Evolutionary conservation across 2,797 vertebrate species (phyloP).

Genomic region (Etheostoma perlongum): DNA sequence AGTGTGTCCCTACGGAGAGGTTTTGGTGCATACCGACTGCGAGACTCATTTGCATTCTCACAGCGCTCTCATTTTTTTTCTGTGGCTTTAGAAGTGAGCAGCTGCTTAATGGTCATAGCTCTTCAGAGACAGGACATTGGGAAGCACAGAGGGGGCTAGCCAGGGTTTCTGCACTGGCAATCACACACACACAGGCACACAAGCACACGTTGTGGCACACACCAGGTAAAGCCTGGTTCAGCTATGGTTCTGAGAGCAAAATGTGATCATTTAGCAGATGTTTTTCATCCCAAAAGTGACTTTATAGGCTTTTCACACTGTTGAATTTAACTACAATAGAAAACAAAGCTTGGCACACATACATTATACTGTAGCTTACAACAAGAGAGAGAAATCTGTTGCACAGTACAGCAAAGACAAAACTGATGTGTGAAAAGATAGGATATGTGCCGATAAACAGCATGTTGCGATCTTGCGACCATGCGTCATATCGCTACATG

Average conservation of each 20-base stretch:
- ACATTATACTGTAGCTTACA: conserved; percentile 56
- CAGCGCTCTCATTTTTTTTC: conserved; percentile 69
- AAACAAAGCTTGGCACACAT: conserved; percentile 67
- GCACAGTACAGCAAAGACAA: conserved; percentile 41
- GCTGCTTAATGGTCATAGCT: conserved; percentile 85
- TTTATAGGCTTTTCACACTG: conserved; percentile 74
- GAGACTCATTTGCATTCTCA: conserved; percentile 82
- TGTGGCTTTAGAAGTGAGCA: conserved; percentile 79
- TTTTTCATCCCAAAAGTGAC: conserved; percentile 74
- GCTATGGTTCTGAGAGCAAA: conserved; percentile 63
- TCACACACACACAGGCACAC: conserved; percentile 20
- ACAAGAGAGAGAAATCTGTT: conserved; percentile 45
- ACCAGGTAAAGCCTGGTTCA: conserved; percentile 74
- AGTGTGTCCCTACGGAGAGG: conserved; percentile 70
- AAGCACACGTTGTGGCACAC: conserved; percentile 45
- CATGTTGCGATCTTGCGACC: conserved; percentile 30
- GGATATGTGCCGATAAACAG: conserved; percentile 13
- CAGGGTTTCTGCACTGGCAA: conserved; percentile 70
- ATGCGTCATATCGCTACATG: conserved; percentile 19
- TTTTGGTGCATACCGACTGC: conserved; percentile 69
- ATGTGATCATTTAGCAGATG: conserved; percentile 82
- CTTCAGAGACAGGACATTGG: conserved; percentile 83
- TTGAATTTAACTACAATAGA: conserved; percentile 77
- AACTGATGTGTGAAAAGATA: conserved; percentile 22
- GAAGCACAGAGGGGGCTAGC: conserved; percentile 76